Conservation (phyloP, 1,140 invertebrate genomes). For the Trissolcus basalis region DNA sequence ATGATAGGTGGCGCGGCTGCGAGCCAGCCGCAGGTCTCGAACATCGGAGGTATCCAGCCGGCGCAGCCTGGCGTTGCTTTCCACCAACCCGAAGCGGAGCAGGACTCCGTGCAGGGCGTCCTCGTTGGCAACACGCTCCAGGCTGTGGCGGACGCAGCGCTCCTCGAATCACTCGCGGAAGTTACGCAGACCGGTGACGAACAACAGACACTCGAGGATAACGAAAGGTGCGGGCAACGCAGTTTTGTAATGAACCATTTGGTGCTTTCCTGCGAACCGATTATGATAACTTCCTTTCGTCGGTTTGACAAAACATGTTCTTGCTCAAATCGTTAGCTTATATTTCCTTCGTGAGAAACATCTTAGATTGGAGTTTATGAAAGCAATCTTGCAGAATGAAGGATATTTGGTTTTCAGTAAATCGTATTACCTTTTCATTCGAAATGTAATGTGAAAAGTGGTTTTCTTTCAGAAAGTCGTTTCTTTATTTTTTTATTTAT, state of each 20-base stretch:
- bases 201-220: slow-evolving; percentile 77
- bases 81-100: slow-evolving; percentile 70
- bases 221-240: slow-evolving; percentile 78
- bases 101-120: slow-evolving; percentile 70
- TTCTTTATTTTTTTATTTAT: too few species aligned
- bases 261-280: too few species aligned
- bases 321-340: too few species aligned
- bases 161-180: slow-evolving; percentile 74
- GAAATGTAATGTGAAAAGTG: too few species aligned
- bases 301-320: too few species aligned
- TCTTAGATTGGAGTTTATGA: too few species aligned
- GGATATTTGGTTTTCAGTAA: too few species aligned
- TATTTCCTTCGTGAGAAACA: too few species aligned
- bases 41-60: slow-evolving; percentile 36
- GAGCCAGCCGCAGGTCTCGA: slow-evolving; percentile 63
- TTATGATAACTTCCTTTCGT: too few species aligned
- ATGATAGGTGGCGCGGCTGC: slow-evolving; percentile 45
- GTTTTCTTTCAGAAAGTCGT: too few species aligned
- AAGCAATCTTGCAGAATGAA: too few species aligned
- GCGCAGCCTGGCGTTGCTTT: slow-evolving; percentile 58
- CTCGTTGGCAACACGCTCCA: slow-evolving; percentile 55
- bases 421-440: too few species aligned
- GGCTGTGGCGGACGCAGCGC: slow-evolving; percentile 65
- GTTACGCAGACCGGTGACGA: slow-evolving; percentile 73
- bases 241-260: background rate